phyloP scores from a whole-genome alignment of 2,113 vertebrate species.

The Percopsis transmontana region DNA sequence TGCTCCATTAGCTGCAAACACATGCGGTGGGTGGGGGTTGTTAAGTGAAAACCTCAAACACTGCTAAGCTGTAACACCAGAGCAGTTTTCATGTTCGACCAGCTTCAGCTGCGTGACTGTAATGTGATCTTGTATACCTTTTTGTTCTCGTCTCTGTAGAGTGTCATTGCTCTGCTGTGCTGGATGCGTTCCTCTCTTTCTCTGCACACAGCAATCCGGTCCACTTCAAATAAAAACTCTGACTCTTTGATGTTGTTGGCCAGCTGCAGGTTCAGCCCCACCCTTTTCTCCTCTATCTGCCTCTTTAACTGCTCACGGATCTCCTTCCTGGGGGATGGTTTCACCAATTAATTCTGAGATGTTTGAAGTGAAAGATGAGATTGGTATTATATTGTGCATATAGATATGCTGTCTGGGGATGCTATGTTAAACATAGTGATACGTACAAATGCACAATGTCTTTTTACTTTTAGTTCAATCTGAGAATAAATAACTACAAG shows the following conservation, averaged over 20 bases:
- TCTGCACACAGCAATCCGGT: conserved; percentile 51
- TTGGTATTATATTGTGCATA: neutral
- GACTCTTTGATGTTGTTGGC: conserved; percentile 54
- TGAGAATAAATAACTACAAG: too few species aligned
- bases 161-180: conserved; percentile 61
- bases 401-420: neutral
- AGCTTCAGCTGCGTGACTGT: too few species aligned
- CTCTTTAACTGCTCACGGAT: conserved; percentile 66
- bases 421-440: too few species aligned
- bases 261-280: conserved; percentile 51
- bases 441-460: too few species aligned
- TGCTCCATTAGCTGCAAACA: conserved; percentile 75
- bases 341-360: neutral
- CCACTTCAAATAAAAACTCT: conserved; percentile 48
- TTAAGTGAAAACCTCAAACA: conserved; percentile 7
- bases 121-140: conserved; percentile 46
- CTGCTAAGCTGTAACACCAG: conserved; percentile 33
- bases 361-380: neutral
- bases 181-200: conserved; percentile 57
- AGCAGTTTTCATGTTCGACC: conserved; percentile 3
- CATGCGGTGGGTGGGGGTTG: too few species aligned
- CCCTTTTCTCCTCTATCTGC: conserved; percentile 73
- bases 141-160: conserved; percentile 77
- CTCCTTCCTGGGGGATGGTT: conserved; percentile 57
- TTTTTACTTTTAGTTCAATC: too few species aligned